Evolutionary conservation across 2,113 vertebrate species (phyloP), one percentile per base, ranked within the genome.

Genomic region (Calidris pugnax): DNA sequence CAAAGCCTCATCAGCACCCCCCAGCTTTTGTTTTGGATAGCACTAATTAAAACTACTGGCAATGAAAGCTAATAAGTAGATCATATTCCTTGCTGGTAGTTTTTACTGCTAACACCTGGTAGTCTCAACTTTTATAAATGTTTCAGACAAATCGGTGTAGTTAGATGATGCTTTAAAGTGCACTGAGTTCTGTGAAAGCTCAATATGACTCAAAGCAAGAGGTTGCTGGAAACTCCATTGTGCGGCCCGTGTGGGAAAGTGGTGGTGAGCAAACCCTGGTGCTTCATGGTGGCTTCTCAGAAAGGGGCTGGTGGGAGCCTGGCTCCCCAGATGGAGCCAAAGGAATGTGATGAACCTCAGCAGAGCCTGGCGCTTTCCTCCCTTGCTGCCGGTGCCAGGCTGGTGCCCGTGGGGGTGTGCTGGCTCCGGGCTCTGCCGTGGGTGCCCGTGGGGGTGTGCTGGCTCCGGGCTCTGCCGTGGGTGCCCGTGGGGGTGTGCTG

Each of bases 351-450:
- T 6, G 50, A 59, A 14, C 27, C 16, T 48, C 63, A 26, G 26
- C 51, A 3, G 53, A 72, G 47, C 51, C 33, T 62, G 67, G 27
- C 5, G 3, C 19, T 9, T 67, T 24, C 32, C 5, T 53, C 1
- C 0, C 41, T 1, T 13, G 0, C n/a, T 50, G 50, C n/a, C 4
- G 8, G 16, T 30, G 39, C 69, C 17, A 2, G 8, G 11, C 84
- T 10, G 39, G 45, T 73, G 59, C 39, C n/a, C 2, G 8, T 0
- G 15, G 66, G 14, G 35, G 18, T 22, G 7, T 56, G 71, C 32
- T 11, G 19, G 64, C 62, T 14, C 3, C 0, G 6, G 39, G 67
- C 50, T 51, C 28, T 72, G 39, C 59, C 0, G 4, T 0, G 6
- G 35, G 45, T 73, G 55, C 39, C n/a, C 1, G 7, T 0, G 15